A percentile compares a stretch with the other conserved stretches of the same genome.
These are phyloP conservation scores for Pagetopsis macropterus DNA, from an alignment of 2,797 vertebrate species.

Conservation along the genomic window DNA sequence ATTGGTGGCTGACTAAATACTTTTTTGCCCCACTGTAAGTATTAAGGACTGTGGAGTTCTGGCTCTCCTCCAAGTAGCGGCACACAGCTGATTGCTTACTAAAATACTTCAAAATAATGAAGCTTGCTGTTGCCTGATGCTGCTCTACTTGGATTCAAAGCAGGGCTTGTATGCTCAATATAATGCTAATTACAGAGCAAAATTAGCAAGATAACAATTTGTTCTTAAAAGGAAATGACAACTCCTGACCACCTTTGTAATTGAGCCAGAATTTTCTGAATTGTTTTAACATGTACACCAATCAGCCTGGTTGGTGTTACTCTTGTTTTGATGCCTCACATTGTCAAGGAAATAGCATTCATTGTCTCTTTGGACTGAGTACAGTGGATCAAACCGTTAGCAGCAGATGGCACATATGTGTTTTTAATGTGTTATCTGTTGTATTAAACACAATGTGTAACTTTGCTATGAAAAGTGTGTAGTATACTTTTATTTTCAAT, in stretches of 20 bases:
- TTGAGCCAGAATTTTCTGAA: conserved; percentile 9
- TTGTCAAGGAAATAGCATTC: not conserved
- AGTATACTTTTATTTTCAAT: too few relatives aligned
- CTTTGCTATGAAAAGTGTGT: not conserved
- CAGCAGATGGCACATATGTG: not conserved
- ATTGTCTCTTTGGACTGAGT: not conserved
- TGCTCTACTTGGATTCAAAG: too few relatives aligned
- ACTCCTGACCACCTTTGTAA: conserved; percentile 1
- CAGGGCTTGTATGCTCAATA: conserved; percentile 16
- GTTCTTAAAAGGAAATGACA: conserved; percentile 17
- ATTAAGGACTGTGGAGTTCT: conserved; percentile 39
- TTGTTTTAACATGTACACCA: conserved; percentile 17
- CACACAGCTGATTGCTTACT: conserved; percentile 47
- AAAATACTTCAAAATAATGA: conserved; percentile 15
- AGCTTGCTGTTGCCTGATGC: conserved; percentile 1
- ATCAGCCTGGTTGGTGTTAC: not conserved
- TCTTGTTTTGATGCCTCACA: conserved; percentile 1
- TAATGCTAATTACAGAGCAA: conserved; percentile 26
- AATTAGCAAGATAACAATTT: conserved; percentile 34
- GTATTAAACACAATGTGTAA: too few relatives aligned
- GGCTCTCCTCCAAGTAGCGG: conserved; percentile 47
- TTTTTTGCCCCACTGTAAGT: not conserved
- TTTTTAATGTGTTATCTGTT: too few relatives aligned
- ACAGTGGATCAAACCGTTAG: not conserved
- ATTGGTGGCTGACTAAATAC: too few relatives aligned